Evolutionary conservation across 2,113 vertebrate species (phyloP), one percentile per base, ranked within the genome.

Genomic region (Eudyptes chrysolophus): DNA sequence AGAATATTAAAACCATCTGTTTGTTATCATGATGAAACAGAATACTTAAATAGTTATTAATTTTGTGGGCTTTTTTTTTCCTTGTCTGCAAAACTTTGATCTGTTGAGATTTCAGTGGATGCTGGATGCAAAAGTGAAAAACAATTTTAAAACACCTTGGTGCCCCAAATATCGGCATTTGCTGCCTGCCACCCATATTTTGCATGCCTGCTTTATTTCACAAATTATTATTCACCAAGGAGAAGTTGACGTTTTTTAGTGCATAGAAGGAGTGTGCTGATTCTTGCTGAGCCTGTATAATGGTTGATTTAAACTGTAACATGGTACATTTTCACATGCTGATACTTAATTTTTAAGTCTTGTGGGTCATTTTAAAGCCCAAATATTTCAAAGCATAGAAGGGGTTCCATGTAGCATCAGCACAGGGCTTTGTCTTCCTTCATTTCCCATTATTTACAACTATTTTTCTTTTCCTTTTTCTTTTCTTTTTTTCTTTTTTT

Each of bases 1-100:
- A 98, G 99, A 99, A 99, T 99, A 99, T 99, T 99, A 99, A 99
- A 99, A 99, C 99, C 99, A 99, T 99, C 99, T 99, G 99, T 99
- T 99, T 99, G 98, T 98, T 98, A 98, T 99, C 98, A 98, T 99
- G 98, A 98, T 99, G 98, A 98, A 98, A 98, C 99, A 98, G 98
- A 98, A 98, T 98, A 98, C 98, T 98, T 98, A 98, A 98, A 98
- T 98, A 98, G 98, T 98, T 98, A 98, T 98, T 98, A 98, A 99
- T 98, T 98, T 98, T 98, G 98, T 97, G 95, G 94, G 95, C 92
- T 97, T 98, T 98, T 94, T 89, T 97, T 94, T 94, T 96, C 92
- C 92, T 98, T 97, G 97, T 98, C 96, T 98, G 80, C 98, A 96
- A 97, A 98, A 98, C 98, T 98, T 98, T 97, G 98, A 98, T 99